Percentiles rank a stretch among this genome's conserved stretches.
phyloP scores from a whole-genome alignment of 2,797 vertebrate species.

The Prionace glauca region DNA sequence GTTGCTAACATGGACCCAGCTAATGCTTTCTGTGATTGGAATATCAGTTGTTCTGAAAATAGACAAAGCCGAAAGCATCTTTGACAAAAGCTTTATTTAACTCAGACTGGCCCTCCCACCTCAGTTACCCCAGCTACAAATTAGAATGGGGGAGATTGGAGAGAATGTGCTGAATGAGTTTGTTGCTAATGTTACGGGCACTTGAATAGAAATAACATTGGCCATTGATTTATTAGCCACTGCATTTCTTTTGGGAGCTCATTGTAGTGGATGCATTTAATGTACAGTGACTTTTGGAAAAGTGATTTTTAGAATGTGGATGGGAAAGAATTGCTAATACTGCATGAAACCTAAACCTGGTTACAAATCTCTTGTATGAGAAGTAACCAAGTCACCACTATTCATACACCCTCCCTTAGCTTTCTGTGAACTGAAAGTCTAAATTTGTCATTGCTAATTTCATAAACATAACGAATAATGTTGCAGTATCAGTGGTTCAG shows the following conservation, averaged over 20 bases:
- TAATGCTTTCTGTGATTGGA: neutral
- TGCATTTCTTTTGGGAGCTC: neutral
- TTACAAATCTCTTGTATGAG: neutral
- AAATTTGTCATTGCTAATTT: neutral
- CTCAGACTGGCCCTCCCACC: neutral
- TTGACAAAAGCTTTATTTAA: slow-evolving; percentile 31
- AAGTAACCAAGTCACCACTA: neutral
- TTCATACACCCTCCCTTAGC: neutral
- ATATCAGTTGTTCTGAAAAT: neutral
- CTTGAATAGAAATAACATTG: slow-evolving; percentile 33
- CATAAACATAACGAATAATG: neutral
- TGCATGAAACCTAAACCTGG: neutral
- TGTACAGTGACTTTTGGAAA: slow-evolving; percentile 16
- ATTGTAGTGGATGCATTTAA: neutral
- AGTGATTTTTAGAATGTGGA: neutral
- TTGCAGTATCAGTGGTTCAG: too few relatives aligned
- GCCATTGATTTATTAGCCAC: slow-evolving; percentile 19
- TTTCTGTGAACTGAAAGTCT: neutral
- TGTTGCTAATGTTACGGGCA: slow-evolving; percentile 12
- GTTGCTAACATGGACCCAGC: neutral
- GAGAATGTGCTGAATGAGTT: slow-evolving; percentile 34
- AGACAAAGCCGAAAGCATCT: slow-evolving; percentile 3
- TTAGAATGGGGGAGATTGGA: slow-evolving; percentile 26
- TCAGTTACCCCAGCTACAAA: slow-evolving; percentile 34
- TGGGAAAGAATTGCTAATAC: neutral